Evolutionary conservation across 2,888 invertebrate genomes (phyloP), one percentile per base, ranked within the genome.

Genomic region (Odontocolon sp.): DNA sequence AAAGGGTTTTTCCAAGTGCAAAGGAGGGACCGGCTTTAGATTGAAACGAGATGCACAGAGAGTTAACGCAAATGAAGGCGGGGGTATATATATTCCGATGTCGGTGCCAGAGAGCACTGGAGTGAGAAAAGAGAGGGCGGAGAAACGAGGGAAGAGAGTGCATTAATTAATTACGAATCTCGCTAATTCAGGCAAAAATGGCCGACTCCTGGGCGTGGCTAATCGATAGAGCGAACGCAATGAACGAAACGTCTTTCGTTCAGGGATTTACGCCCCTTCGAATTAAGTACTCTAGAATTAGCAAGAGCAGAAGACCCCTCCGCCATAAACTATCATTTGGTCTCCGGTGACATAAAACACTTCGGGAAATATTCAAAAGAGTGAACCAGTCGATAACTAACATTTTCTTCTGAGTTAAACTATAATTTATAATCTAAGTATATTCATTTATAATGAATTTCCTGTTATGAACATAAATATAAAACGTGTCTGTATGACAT

Each of bases 151-250:
- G 28, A 45, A 36, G 75, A 82, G 84, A 77, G 79, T 77, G 83
- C 84, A 85, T 87, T 86, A 84, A 86, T 85, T 86, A 86, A 87
- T 84, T 86, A 83, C 81, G 81, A 85, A 87, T 86, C 68, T 85
- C 82, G 83, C 82, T 86, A 86, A 86, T 85, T 87, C 83, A 80
- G 70, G 82, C 84, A 81, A 86, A 87, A 84, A 86, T 86, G 87
- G 86, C 87, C 85, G 87, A 81, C 84, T 36, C 56, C 72, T 83
- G 85, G 87, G 86, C 87, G 86, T 82, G 84, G 82, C 81, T 77
- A 77, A 84, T 87, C 86, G 82, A 86, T 85, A 80, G 75, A 57
- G 52, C 77, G 68, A 56, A 72, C 56, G 63, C 54, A 67, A 72
- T 67, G 61, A 67, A 67, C 28, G 40, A 52, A 77, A 61, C 54